phyloP scores from a whole-genome alignment of 2,797 vertebrate genomes.

The Paramormyrops hopkinsi region DNA sequence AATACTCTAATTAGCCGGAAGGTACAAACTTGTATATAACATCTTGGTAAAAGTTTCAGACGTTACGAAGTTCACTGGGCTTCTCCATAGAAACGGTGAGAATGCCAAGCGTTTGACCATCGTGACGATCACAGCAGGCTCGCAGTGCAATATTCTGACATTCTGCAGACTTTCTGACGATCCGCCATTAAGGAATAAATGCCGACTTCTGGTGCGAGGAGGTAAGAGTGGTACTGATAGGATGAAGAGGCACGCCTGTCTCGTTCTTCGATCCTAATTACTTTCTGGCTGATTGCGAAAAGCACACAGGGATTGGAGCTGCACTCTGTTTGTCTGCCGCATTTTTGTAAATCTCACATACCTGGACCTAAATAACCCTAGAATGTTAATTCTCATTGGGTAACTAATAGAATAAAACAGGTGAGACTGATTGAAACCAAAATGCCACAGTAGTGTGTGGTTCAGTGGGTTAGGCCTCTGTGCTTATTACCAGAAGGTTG shows the following conservation, averaged over 20 bases:
- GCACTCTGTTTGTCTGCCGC: not conserved
- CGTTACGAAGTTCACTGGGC: not conserved
- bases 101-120: not conserved
- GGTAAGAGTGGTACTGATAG: not conserved
- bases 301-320: not conserved
- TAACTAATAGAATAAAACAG: conserved; percentile 18
- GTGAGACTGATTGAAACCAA: not conserved
- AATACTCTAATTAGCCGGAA: conserved; percentile 2
- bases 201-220: not conserved
- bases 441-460: not conserved
- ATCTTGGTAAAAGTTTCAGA: not conserved
- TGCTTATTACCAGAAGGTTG: not conserved
- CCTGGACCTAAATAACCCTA: conserved; percentile 4
- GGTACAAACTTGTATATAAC: not conserved
- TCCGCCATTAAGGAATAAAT: not conserved
- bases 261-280: not conserved
- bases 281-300: not conserved
- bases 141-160: no score
- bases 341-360: not conserved
- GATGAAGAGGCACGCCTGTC: not conserved
- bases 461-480: not conserved
- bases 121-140: not conserved
- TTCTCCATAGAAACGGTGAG: not conserved
- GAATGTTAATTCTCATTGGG: not conserved
- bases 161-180: not conserved